Evolutionary conservation across 2,113 vertebrate species (phyloP), one percentile per base, ranked within the genome.

Genomic region (Ictalurus punctatus): DNA sequence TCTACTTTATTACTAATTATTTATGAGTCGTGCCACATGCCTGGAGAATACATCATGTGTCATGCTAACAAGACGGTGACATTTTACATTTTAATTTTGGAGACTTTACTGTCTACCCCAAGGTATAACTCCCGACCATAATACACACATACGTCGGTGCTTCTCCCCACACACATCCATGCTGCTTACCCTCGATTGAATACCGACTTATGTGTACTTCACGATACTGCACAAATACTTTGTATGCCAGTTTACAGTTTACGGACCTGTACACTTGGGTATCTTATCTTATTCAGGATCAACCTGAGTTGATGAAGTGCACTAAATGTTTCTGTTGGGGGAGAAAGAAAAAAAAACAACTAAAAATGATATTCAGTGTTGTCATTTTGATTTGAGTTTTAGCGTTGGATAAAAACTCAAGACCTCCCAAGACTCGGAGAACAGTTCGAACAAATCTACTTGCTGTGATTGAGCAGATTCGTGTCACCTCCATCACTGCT

Each of bases 401-500:
- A 21, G 37, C 8, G 7, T 40, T 74, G 5, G 4, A 44, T 14
- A 48, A 78, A 23, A 74, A 40, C 17, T 40, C 71, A 44, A 52
- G 76, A 79, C 52, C 48, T 30, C 6, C 27, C 6, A 56, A 30
- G 27, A 27, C 48, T n/a, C 59, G 13, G 9, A 67, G 52, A 30
- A 54, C 14, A 54, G n/a, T 25, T 14, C 6, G 44, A 81, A 89
- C 69, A 14, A 87, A 88, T 67, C 69, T 52, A 40, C 63, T 44
- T 86, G 87, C 23, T 44, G 25, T 76, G 71, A 8, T 54, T 40
- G 13, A 59, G 27, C 34, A 69, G 54, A 79, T 58, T 52, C 21
- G 76, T 71, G 67, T 89, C 79, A n/a, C n/a, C 27, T 80, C 27
- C 74, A 25, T 84, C 44, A 63, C 21, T 86, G 56, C 54, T 59